A percentile compares a stretch with the other conserved stretches of the same genome.
These are phyloP conservation scores for Sebastes hubbsi DNA, from an alignment of 2,797 vertebrate genomes.

Conservation along the genomic window DNA sequence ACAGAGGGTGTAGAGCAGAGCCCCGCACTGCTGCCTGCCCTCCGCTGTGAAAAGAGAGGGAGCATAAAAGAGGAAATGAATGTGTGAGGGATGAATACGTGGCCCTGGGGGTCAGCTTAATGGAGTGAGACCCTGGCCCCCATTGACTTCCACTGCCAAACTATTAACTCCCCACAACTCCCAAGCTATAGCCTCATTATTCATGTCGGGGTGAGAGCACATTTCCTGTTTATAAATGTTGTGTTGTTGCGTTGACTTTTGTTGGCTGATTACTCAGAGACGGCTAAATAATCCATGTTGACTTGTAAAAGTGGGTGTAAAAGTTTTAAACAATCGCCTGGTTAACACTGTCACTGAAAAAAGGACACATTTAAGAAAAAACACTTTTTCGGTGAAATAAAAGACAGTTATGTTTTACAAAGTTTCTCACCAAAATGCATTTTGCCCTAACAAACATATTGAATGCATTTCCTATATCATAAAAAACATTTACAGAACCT, in stretches of 20 bases:
- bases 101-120: slow-evolving; percentile 98
- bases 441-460: not conserved
- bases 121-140: slow-evolving; percentile 96
- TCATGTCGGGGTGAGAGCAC: slow-evolving; percentile 80
- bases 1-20: slow-evolving; percentile 88
- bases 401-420: not conserved
- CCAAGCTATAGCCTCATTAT: slow-evolving; percentile 91
- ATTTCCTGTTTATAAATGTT: slow-evolving; percentile 56
- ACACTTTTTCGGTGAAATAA: not conserved
- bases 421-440: not conserved
- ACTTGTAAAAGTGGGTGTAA: not conserved
- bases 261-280: not conserved
- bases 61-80: slow-evolving; percentile 98
- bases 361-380: not conserved
- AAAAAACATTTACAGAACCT: not conserved
- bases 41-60: slow-evolving; percentile 89
- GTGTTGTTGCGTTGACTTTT: slow-evolving; percentile 28
- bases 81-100: slow-evolving; percentile 97
- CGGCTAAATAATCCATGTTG: not conserved
- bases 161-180: slow-evolving; percentile 98
- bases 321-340: slow-evolving; percentile 9
- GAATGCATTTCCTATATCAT: not conserved
- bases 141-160: slow-evolving; percentile 96
- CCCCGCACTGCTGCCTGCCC: slow-evolving; percentile 87
- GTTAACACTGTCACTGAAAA: not conserved